Base-by-base conservation (phyloP, 2,113 vertebrate species). In the Sander lucioperca region DNA sequence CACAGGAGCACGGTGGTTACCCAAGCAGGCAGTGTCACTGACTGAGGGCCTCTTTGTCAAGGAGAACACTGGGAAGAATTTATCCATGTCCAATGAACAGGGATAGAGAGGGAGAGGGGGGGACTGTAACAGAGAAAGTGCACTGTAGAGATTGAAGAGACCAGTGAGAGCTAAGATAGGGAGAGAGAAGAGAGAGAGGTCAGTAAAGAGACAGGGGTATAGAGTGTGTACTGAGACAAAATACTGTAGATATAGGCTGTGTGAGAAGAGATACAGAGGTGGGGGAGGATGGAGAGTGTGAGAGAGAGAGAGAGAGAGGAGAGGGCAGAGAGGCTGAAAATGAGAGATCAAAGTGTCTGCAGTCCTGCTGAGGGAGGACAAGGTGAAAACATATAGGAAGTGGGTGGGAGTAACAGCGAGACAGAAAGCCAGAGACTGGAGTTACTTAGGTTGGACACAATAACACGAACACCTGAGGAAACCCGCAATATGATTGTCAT, bases 11-110 rank as follows among this genome's bases (percentile, higher is more conserved):
- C 19, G 14, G 77, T 88, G 84, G 81, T 84, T 89, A 88, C 88
- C 85, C 82, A 70, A 93, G 90, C 92, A 73, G 89, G 62, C 77
- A 14, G 90, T 92, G 85, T 89, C 91, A 91, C 86, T 80, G 88
- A 89, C 91, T 86, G 79, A 91, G 87, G 86, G 88, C 85, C 87
- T 91, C 89, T 93, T 89, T 91, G 89, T 92, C 91, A 93, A 91
- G 90, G 87, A 89, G 87, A 90, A 88, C 81, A 73, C 79, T 86
- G 77, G 63, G 62, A 84, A 85, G 90, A 86, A 91, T 92, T 86
- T 90, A 90, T 88, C 86, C 86, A 84, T 79, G 75, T 88, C 88
- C 86, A 79, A 80, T 89, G 87, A 85, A 79, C 19, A 71, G 48
- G 0, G 56, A 3, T 25, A 2, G 47, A 2, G 63, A 7, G 54